Percentiles rank a stretch among this genome's conserved stretches.
Evolutionary conservation across 1,140 invertebrate species (phyloP).

Genomic region (Chymomyza costata): DNA sequence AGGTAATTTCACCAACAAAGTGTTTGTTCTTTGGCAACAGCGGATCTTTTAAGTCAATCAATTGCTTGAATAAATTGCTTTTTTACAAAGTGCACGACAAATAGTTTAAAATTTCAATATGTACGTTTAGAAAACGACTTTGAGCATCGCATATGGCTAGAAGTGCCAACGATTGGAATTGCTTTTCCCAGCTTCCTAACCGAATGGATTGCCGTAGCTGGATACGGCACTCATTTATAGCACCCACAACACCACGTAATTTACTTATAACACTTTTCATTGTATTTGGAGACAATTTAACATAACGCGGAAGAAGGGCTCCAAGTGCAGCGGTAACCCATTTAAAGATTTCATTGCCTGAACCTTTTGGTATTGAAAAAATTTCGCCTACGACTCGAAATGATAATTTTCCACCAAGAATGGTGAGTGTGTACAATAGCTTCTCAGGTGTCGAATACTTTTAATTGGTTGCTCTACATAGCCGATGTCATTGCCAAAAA

Average conservation of each 20-base stretch:
- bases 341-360: constrained; percentile 35
- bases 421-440: constrained; percentile 24
- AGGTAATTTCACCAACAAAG: constrained; percentile 30
- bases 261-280: background rate
- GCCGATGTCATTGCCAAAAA: constrained; percentile 12
- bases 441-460: constrained; percentile 25
- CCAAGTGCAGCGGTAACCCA: constrained; percentile 27
- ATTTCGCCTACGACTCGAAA: constrained; percentile 33
- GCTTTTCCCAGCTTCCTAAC: background rate
- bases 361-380: constrained; percentile 36
- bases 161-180: constrained; percentile 8
- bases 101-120: constrained; percentile 27
- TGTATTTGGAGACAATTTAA: constrained; percentile 21
- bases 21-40: constrained; percentile 25
- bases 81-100: constrained; percentile 25
- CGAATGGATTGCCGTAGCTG: constrained; percentile 15
- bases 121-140: constrained; percentile 31
- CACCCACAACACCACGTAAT: constrained; percentile 30
- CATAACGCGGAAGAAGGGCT: constrained; percentile 18
- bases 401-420: constrained; percentile 26
- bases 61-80: constrained; percentile 26
- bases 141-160: constrained; percentile 30
- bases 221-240: constrained; percentile 32
- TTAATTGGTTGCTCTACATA: constrained; percentile 21
- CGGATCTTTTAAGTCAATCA: constrained; percentile 22